A percentile compares a stretch with the other conserved stretches of the same genome.
phyloP scores from a whole-genome alignment of 1,140 invertebrate genomes.

The Latrodectus geometricus region DNA sequence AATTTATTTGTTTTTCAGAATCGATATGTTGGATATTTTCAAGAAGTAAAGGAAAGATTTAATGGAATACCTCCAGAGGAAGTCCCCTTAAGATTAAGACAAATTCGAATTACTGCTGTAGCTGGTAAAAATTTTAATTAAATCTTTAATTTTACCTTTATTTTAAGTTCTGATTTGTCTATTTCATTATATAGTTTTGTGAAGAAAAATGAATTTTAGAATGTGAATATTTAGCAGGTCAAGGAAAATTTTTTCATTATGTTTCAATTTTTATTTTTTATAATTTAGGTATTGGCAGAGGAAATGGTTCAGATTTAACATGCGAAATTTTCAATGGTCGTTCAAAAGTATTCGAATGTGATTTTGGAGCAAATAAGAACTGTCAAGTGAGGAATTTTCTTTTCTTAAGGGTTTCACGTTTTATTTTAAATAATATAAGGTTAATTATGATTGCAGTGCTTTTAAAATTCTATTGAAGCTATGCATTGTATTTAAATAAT shows the following conservation, averaged over 20 bases:
- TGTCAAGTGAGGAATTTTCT: slow-evolving; percentile 68
- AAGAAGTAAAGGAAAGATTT: slow-evolving; percentile 70
- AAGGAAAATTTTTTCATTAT: not conserved
- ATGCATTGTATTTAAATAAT: not conserved
- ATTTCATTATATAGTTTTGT: slow-evolving; percentile 2
- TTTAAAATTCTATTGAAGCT: not conserved
- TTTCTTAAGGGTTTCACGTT: not conserved
- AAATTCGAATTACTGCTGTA: slow-evolving; percentile 69
- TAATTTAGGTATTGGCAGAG: slow-evolving; percentile 69
- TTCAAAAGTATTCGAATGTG: slow-evolving; percentile 68
- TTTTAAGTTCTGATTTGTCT: not conserved
- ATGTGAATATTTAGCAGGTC: not conserved
- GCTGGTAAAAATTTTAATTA: slow-evolving; percentile 65
- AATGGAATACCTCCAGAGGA: slow-evolving; percentile 69
- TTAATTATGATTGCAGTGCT: not conserved
- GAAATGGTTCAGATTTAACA: slow-evolving; percentile 72
- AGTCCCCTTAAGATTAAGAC: slow-evolving; percentile 68
- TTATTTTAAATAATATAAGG: not conserved
- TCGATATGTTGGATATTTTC: slow-evolving; percentile 74
- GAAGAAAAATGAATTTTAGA: not conserved
- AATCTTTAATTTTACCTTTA: not conserved
- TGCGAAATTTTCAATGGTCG: slow-evolving; percentile 68
- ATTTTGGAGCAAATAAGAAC: slow-evolving; percentile 69
- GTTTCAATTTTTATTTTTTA: not conserved
- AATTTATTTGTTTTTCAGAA: slow-evolving; percentile 67